Evolutionary conservation across 92 coral and sea anemone species (phyloP), one percentile per base, ranked within the genome.

Genomic region (Porites rus): DNA sequence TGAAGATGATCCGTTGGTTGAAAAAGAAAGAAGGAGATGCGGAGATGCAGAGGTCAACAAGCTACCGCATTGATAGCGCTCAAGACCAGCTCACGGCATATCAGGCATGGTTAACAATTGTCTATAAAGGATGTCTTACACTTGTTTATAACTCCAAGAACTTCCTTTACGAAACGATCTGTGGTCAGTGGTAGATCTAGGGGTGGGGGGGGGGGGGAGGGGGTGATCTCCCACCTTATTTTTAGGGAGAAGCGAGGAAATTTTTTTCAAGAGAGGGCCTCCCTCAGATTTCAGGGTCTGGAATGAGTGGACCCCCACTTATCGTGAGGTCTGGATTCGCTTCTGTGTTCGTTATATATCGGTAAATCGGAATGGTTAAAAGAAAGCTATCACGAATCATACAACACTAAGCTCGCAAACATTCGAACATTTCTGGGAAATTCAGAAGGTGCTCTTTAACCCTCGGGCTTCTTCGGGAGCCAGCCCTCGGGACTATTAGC

Each of bases 1-100:
- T 97, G 89, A 97, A 97, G 89, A 97, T 97, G 99, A 87, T 97
- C 66, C 98, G 99, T 8, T 97, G 99, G 99, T 88, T 97, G 63
- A 94, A 95, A 76, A 94, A 94, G 78, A 97, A 97, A 70, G 98
- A 97, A 61, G 91, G 78, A 17, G 99, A 97, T 70, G 98, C 98
- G 6, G 98, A 94, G 25, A 77, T 95, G 69, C 91, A 86, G 46
- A 83, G 90, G 50, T 72, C 93, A 22, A 70, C 92, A 31, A 91
- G 94, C 54, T 89, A 88, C 54, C 85, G 87, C 61, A 76, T 97
- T 74, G 98, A 92, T 76, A 93, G 93, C 73, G 96, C 98, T 10
- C 96, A 97, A 77, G 98, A 97, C 52, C 99, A 97, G 74, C 90
- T 97, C 86, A 90, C 90, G 16, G 92, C 96, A 24, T 95, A 97